Evolutionary conservation across 1,140 invertebrate genomes (phyloP).

Genomic region (Belonocnema kinseyi): DNA sequence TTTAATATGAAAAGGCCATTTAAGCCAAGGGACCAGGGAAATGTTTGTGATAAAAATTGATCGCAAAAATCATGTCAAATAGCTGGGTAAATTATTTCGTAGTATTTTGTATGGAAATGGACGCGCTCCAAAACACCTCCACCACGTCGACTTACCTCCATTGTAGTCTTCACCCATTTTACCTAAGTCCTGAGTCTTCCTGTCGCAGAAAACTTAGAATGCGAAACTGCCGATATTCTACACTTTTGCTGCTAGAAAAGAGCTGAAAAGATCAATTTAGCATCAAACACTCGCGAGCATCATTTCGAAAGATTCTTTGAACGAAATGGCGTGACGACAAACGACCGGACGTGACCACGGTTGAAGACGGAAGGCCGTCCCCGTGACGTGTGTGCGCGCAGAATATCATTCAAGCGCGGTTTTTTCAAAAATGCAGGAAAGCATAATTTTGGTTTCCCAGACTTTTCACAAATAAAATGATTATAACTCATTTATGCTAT

Average conservation of each 20-base stretch:
- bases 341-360: slow-evolving; percentile 1
- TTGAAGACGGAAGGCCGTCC: neutral
- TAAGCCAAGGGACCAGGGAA: neutral
- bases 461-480: too few relatives aligned
- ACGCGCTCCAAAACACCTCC: slow-evolving; percentile 24
- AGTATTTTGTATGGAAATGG: neutral
- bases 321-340: slow-evolving; percentile 12
- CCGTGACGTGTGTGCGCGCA: neutral
- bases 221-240: neutral
- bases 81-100: neutral
- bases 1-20: neutral
- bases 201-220: neutral
- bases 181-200: neutral
- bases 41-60: neutral
- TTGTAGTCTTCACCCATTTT: slow-evolving; percentile 72
- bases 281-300: slow-evolving; percentile 19
- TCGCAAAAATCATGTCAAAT: neutral
- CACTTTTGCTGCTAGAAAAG: slow-evolving; percentile 3
- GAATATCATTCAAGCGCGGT: neutral
- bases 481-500: too few relatives aligned
- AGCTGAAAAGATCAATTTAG: slow-evolving; percentile 15
- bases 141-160: slow-evolving; percentile 62
- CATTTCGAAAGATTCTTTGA: slow-evolving; percentile 4
- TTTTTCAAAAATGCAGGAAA: neutral
- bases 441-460: too few relatives aligned